phyloP scores from a whole-genome alignment of 1,140 invertebrate genomes.

The Sipha flava region DNA sequence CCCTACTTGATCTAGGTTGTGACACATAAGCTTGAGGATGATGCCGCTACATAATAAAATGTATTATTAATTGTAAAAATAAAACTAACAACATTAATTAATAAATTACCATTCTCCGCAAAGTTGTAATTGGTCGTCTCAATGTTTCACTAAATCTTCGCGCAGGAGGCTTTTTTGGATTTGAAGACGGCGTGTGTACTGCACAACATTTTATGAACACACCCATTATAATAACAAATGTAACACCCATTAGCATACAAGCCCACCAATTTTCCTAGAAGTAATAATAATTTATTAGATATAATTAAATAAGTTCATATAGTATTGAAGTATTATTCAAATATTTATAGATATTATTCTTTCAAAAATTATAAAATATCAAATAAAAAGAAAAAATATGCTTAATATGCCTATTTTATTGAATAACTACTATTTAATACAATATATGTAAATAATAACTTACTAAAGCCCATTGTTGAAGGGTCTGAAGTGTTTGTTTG shows the following conservation, averaged over 20 bases:
- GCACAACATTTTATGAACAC: conserved; percentile 99
- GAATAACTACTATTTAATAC: too few relatives aligned
- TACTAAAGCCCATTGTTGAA: conserved; percentile 80
- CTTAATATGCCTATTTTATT: too few relatives aligned
- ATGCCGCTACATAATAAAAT: neutral
- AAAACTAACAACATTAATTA: neutral
- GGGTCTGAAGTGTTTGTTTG: conserved; percentile 72
- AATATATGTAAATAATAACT: conserved; percentile 38
- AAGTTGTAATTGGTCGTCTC: conserved; percentile 76
- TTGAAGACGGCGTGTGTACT: conserved; percentile 95
- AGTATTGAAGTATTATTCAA: too few relatives aligned
- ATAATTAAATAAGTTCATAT: too few relatives aligned
- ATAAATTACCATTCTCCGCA: conserved; percentile 63
- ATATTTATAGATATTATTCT: too few relatives aligned
- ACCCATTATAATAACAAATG: conserved; percentile 90
- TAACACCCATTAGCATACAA: conserved; percentile 82
- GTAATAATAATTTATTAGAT: neutral
- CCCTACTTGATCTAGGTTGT: conserved; percentile 43
- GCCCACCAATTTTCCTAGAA: conserved; percentile 91
- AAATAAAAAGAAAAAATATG: too few relatives aligned
- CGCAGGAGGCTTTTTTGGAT: conserved; percentile 84
- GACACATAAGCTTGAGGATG: conserved; percentile 1
- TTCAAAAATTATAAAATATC: too few relatives aligned
- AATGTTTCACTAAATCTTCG: conserved; percentile 78
- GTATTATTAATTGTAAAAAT: neutral